These are phyloP conservation scores for Pterophyllum scalare DNA, from an alignment of 2,113 vertebrate genomes.

Conservation along the genomic window DNA sequence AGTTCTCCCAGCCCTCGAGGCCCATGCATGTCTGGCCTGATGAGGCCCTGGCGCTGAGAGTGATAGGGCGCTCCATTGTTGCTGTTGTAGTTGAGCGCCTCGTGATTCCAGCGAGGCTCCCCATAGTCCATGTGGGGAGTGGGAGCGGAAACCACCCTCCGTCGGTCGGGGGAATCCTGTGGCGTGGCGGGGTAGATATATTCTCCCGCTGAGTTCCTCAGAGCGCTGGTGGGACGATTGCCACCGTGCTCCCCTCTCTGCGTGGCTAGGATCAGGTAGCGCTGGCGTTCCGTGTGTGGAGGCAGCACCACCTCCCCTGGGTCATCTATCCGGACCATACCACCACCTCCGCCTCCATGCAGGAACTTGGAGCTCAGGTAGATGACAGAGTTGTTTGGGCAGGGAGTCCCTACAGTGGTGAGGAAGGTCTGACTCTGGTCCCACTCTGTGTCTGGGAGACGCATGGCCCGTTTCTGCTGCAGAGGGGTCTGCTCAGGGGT, in stretches of 20 bases:
- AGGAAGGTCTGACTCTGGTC: conserved; percentile 90
- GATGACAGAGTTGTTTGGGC: conserved; percentile 80
- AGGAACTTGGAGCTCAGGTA: conserved; percentile 85
- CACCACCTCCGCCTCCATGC: conserved; percentile 71
- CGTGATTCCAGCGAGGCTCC: conserved; percentile 86
- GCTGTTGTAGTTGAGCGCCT: conserved; percentile 87
- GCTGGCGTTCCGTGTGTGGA: conserved; percentile 79
- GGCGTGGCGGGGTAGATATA: conserved; percentile 86
- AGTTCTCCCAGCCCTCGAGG: conserved; percentile 78
- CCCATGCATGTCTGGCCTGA: conserved; percentile 75
- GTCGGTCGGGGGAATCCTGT: conserved; percentile 88
- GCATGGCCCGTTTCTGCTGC: conserved; percentile 90
- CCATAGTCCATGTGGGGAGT: conserved; percentile 84
- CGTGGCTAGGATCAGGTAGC: conserved; percentile 80
- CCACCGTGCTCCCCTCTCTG: conserved; percentile 73
- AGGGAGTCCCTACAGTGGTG: conserved; percentile 79
- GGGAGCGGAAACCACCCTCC: conserved; percentile 91
- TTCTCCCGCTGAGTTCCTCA: conserved; percentile 85
- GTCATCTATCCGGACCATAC: conserved; percentile 78
- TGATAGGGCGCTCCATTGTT: conserved; percentile 82
- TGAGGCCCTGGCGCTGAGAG: conserved; percentile 73
- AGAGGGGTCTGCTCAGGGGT: conserved; percentile 95
- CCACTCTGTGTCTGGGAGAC: conserved; percentile 84
- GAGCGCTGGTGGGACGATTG: conserved; percentile 61
- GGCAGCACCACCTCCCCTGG: conserved; percentile 74